Conservation (phyloP, 2,797 vertebrate genomes). For the Synaphobranchus kaupii region DNA sequence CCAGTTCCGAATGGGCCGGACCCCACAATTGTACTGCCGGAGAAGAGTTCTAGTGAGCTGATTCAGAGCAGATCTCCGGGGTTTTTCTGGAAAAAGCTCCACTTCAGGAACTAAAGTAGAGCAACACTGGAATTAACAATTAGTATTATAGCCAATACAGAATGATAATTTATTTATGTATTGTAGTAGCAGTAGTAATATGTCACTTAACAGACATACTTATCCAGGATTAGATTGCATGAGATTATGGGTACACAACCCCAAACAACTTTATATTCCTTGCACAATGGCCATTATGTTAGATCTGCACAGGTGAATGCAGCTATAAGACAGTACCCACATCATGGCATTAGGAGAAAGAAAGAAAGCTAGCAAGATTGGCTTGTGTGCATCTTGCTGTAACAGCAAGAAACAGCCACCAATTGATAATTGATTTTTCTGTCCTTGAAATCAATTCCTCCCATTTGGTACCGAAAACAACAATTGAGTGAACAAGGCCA, state of each 20-base stretch:
- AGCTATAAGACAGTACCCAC: not conserved
- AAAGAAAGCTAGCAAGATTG: not conserved
- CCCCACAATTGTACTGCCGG: constrained; percentile 75
- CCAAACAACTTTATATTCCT: not conserved
- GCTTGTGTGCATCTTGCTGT: not conserved
- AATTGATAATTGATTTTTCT: constrained; percentile 1
- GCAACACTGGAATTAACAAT: not conserved
- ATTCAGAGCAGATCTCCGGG: constrained; percentile 74
- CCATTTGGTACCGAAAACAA: not conserved
- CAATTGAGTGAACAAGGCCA: not conserved
- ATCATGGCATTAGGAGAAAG: not conserved
- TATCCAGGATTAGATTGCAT: not conserved
- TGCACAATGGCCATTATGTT: not conserved
- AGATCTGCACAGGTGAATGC: not conserved
- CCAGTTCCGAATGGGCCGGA: constrained; percentile 82
- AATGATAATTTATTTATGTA: not conserved
- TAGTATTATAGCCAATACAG: not conserved
- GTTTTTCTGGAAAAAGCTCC: constrained; percentile 61
- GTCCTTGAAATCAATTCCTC: not conserved
- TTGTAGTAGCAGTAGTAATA: not conserved
- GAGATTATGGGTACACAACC: not conserved
- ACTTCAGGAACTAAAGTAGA: constrained; percentile 55
- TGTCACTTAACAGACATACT: not conserved
- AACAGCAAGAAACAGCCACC: not conserved
- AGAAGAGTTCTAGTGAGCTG: constrained; percentile 78